Conservation (phyloP, 2,797 vertebrate species). For the Dermochelys coriacea region DNA sequence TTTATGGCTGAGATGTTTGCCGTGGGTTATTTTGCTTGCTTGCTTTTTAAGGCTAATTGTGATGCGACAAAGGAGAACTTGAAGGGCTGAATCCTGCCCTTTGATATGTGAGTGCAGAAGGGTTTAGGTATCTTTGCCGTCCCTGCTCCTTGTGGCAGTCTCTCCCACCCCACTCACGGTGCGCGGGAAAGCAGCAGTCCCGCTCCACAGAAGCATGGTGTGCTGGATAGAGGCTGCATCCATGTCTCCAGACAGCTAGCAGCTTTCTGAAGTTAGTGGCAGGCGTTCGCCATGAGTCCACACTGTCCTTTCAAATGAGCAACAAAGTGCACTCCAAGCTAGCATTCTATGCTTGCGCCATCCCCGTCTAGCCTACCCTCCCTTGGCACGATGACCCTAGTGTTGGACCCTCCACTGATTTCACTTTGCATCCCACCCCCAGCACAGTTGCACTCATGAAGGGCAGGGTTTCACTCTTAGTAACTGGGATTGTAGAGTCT, state of each 20-base stretch:
- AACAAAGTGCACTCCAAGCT: fast-evolving
- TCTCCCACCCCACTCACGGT: fast-evolving
- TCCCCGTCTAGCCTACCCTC: neutral
- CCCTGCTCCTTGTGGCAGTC: neutral
- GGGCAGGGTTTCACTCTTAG: slow-evolving; percentile 1
- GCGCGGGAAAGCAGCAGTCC: neutral
- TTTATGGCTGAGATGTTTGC: neutral
- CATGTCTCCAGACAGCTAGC: neutral
- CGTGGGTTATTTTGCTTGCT: neutral
- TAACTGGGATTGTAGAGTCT: slow-evolving; percentile 38
- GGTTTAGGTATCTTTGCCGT: slow-evolving; percentile 38
- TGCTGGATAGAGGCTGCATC: fast-evolving
- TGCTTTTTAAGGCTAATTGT: neutral
- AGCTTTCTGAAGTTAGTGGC: fast-evolving
- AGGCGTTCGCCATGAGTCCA: fast-evolving
- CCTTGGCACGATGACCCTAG: neutral
- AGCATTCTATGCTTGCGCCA: fast-evolving
- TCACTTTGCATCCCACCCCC: neutral
- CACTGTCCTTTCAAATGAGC: fast-evolving
- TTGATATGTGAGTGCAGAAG: neutral
- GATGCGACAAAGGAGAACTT: neutral
- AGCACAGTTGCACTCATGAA: neutral
- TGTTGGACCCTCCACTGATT: slow-evolving; percentile 1
- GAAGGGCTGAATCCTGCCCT: neutral
- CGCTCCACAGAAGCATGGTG: fast-evolving